phyloP scores from a whole-genome alignment of 2,888 invertebrate species.

The Coremacera marginata region DNA sequence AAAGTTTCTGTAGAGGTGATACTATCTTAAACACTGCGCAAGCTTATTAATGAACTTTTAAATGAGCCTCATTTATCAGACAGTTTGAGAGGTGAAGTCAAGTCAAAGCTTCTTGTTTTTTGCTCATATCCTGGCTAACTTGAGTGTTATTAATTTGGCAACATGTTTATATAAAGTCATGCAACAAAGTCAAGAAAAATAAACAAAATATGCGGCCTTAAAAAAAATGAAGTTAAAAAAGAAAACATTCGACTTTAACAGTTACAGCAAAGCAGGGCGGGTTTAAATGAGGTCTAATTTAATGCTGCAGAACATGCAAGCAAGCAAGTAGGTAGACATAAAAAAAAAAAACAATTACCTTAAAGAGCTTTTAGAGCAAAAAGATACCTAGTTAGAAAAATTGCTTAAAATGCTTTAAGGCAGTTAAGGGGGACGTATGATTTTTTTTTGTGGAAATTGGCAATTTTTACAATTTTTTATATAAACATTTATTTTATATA shows the following conservation, averaged over 20 bases:
- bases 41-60: slow-evolving; percentile 28
- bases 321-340: background rate
- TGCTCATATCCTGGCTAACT: background rate
- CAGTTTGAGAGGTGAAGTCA: background rate
- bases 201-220: background rate
- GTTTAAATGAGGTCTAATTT: background rate
- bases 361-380: background rate
- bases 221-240: background rate
- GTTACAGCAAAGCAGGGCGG: background rate
- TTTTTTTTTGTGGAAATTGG: too few species aligned
- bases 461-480: too few species aligned
- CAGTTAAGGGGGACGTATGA: too few species aligned
- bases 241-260: background rate
- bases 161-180: slow-evolving; percentile 30
- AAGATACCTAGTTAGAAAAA: background rate
- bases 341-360: too few species aligned
- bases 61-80: slow-evolving; percentile 22
- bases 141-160: background rate
- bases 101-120: background rate
- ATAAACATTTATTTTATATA: too few species aligned
- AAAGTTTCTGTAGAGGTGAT: background rate
- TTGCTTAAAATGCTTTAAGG: background rate
- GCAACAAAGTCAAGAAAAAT: background rate
- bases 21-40: slow-evolving; percentile 22
- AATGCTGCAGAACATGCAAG: slow-evolving; percentile 30